Conservation (phyloP, 1,140 invertebrate species). For the Vollenhovia emeryi region DNA sequence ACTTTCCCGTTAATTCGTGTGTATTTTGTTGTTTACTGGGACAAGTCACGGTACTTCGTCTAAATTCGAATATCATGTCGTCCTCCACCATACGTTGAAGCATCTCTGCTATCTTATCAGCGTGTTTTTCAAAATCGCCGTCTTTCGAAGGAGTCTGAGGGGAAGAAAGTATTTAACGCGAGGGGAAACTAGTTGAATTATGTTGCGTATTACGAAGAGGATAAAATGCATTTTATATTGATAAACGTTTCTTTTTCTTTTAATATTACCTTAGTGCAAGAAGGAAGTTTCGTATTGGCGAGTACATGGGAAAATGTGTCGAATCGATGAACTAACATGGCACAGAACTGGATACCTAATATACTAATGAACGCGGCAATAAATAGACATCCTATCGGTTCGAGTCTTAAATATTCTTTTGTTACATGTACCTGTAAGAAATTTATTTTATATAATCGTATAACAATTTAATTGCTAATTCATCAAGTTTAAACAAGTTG, state of each 20-base stretch:
- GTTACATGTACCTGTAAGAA: slow-evolving; percentile 83
- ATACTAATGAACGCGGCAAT: slow-evolving; percentile 80
- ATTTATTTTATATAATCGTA: no score
- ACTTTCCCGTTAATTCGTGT: slow-evolving; percentile 71
- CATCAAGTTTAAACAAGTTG: not conserved
- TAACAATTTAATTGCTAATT: no score
- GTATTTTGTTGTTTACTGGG: slow-evolving; percentile 75
- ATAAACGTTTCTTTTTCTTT: not conserved
- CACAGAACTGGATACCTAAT: slow-evolving; percentile 92
- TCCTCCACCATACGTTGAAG: slow-evolving; percentile 86
- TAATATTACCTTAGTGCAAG: slow-evolving; percentile 72
- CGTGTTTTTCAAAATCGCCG: slow-evolving; percentile 86
- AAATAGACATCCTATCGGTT: slow-evolving; percentile 84
- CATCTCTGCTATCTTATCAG: slow-evolving; percentile 87
- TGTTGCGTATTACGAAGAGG: no score
- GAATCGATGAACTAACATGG: slow-evolving; percentile 94
- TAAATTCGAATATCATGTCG: slow-evolving; percentile 67
- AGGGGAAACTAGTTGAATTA: not conserved
- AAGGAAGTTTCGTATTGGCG: slow-evolving; percentile 88
- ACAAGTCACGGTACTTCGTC: slow-evolving; percentile 57
- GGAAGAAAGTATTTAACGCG: not conserved
- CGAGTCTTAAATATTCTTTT: slow-evolving; percentile 88
- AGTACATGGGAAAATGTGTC: slow-evolving; percentile 94
- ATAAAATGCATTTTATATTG: no score
- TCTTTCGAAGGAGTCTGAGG: slow-evolving; percentile 80